Evolutionary conservation across 2,888 invertebrate genomes (phyloP).

Genomic region (Neria commutata): DNA sequence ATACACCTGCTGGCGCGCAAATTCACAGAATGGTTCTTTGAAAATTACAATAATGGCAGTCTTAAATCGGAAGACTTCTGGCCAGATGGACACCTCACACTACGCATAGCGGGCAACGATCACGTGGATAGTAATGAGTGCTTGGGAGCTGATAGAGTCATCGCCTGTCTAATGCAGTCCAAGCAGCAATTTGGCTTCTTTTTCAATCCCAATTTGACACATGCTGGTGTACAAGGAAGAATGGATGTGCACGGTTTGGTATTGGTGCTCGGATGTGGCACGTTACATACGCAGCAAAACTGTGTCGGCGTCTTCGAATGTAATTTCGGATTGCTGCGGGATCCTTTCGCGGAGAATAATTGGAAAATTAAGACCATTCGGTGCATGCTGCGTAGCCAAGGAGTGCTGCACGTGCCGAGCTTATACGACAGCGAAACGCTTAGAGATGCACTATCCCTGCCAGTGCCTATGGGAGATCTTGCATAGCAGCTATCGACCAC

Average conservation of each 20-base stretch:
- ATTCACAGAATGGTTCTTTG: constrained; percentile 68
- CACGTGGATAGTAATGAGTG: constrained; percentile 40
- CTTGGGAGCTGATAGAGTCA: constrained; percentile 43
- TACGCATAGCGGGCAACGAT: constrained; percentile 46
- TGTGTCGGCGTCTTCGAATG: constrained; percentile 72
- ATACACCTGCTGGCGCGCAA: constrained; percentile 64
- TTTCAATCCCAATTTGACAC: constrained; percentile 68
- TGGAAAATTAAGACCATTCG: constrained; percentile 72
- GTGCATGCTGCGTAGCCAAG: constrained; percentile 60
- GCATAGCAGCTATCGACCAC: constrained; percentile 27
- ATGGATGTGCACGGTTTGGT: constrained; percentile 70
- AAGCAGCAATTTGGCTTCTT: constrained; percentile 62
- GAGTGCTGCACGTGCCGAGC: constrained; percentile 39
- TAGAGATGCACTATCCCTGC: constrained; percentile 41
- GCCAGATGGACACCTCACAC: constrained; percentile 60
- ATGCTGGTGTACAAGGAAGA: constrained; percentile 66
- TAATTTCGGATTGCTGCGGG: constrained; percentile 68
- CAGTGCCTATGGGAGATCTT: constrained; percentile 43
- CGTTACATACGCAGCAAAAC: constrained; percentile 64
- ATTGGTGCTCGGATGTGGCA: constrained; percentile 69
- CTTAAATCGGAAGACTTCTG: constrained; percentile 66
- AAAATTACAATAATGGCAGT: constrained; percentile 55
- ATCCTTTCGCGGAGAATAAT: constrained; percentile 69
- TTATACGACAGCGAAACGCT: constrained; percentile 46
- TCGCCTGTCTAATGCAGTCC: constrained; percentile 55